Evolutionary conservation across 1,140 invertebrate genomes (phyloP).

Genomic region (Euwallacea similis): DNA sequence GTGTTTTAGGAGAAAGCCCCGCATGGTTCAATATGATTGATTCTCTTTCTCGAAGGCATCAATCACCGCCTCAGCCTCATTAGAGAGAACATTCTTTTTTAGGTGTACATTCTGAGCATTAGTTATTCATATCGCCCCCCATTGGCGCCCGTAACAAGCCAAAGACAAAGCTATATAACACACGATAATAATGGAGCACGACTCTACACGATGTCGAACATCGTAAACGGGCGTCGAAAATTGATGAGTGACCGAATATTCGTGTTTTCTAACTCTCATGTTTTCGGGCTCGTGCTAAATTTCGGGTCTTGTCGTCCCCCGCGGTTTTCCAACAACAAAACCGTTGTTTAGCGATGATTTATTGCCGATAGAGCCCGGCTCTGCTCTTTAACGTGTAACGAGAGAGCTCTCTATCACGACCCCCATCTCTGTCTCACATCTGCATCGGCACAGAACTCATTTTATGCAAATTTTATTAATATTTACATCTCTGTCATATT

Average conservation of each 20-base stretch:
- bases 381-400: neutral
- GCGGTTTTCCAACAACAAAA: conserved; percentile 7
- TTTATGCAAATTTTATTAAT: conserved; percentile 40
- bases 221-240: conserved; percentile 30
- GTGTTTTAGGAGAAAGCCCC: too few species aligned
- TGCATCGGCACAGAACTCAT: conserved; percentile 23
- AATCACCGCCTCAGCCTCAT: too few species aligned
- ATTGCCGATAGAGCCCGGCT: too few species aligned
- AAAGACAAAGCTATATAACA: conserved; percentile 32
- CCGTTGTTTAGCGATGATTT: neutral
- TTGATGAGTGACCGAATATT: conserved; percentile 34
- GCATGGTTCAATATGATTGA: too few species aligned
- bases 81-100: too few species aligned
- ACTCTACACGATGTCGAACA: conserved; percentile 30
- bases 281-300: conserved; percentile 31
- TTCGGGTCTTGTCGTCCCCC: conserved; percentile 27
- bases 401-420: conserved; percentile 20
- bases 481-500: conserved; percentile 41
- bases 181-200: conserved; percentile 29
- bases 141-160: neutral
- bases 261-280: conserved; percentile 35
- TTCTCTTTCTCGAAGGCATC: too few species aligned
- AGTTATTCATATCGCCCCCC: conserved; percentile 20
- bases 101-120: neutral
- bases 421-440: conserved; percentile 31